Evolutionary conservation across 2,113 vertebrate genomes (phyloP).

Genomic region (Apus apus): DNA sequence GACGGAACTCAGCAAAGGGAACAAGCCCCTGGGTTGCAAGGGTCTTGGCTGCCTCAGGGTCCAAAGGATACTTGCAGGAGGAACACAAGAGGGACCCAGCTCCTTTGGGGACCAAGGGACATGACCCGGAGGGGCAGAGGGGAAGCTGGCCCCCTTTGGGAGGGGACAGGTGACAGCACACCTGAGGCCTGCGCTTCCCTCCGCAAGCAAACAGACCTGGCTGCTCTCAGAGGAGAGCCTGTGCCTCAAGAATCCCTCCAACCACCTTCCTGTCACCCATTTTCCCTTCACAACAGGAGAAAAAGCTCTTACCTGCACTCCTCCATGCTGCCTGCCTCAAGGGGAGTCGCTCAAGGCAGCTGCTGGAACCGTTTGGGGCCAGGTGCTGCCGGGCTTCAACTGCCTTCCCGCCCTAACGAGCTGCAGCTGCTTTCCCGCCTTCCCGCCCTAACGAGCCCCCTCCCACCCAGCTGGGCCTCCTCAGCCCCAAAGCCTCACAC

Average conservation of each 20-base stretch:
- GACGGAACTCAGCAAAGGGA: not conserved
- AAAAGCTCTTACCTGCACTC: fast-evolving
- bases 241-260: not conserved
- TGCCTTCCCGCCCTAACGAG: no score
- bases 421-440: no score
- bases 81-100: not conserved
- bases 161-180: fast-evolving
- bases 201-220: not conserved
- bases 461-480: no score
- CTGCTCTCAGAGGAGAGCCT: not conserved
- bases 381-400: no score
- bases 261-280: no score
- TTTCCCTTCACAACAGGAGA: fast-evolving
- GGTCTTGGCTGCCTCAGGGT: not conserved
- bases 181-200: no score
- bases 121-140: not conserved
- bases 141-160: not conserved
- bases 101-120: not conserved
- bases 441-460: no score
- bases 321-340: fast-evolving
- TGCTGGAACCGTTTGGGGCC: no score
- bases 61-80: no score
- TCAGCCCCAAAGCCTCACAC: not conserved
- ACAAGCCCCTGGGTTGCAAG: fast-evolving
- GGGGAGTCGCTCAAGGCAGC: fast-evolving